Percentiles rank a stretch among this genome's conserved stretches.
phyloP scores from a whole-genome alignment of 2,888 invertebrate genomes.

The Lamellibrachia satsuma region DNA sequence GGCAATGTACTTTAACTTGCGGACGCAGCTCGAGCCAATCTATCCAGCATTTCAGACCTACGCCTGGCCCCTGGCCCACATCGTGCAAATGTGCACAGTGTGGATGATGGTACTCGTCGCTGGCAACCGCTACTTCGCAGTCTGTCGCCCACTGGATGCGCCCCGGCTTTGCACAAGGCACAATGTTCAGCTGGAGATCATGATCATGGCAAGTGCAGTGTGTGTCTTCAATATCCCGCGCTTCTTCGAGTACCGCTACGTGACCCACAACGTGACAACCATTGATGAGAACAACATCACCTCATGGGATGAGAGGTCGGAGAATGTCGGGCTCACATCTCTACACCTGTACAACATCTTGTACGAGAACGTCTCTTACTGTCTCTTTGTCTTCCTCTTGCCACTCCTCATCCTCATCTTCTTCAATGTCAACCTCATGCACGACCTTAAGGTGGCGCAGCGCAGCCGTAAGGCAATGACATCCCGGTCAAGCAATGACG shows the following conservation, averaged over 20 bases:
- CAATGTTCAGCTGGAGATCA: conserved; percentile 35
- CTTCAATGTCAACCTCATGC: conserved; percentile 41
- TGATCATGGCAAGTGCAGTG: conserved; percentile 33
- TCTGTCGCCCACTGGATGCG: conserved; percentile 44
- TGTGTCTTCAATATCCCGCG: conserved; percentile 44
- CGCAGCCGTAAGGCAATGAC: conserved; percentile 35
- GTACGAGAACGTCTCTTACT: conserved; percentile 44
- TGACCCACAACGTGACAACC: conserved; percentile 21
- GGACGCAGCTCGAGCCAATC: conserved; percentile 34
- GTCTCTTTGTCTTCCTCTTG: conserved; percentile 41
- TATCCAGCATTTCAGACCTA: conserved; percentile 40
- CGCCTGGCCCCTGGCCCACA: conserved; percentile 43
- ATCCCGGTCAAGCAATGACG: conserved; percentile 35
- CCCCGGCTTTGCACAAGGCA: conserved; percentile 40
- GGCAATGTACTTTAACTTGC: conserved; percentile 38
- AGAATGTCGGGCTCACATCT: conserved; percentile 38
- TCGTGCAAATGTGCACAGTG: conserved; percentile 42
- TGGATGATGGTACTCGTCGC: conserved; percentile 47
- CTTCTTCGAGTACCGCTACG: conserved; percentile 42
- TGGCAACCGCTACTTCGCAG: conserved; percentile 45
- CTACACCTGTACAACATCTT: conserved; percentile 41
- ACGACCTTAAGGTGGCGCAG: conserved; percentile 42
- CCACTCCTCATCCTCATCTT: conserved; percentile 43
- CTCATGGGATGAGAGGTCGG: conserved; percentile 1
- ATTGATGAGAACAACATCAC: neutral